Percentiles rank a stretch among this genome's conserved stretches.
These are phyloP conservation scores for Stenodera caucasica DNA, from an alignment of 2,888 invertebrate species.

Conservation along the genomic window DNA sequence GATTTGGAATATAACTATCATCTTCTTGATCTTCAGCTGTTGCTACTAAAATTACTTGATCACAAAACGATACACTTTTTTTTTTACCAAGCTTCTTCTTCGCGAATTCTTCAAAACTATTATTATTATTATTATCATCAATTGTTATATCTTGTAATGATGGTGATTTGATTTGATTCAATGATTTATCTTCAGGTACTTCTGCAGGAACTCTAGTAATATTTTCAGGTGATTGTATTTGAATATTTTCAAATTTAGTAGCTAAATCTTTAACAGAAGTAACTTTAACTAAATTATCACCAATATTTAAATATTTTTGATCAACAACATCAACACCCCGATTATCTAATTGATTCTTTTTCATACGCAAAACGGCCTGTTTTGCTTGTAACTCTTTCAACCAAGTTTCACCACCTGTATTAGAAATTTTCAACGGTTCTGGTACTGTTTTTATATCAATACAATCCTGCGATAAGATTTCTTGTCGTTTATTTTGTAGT, in stretches of 20 bases:
- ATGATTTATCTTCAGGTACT: constrained; percentile 47
- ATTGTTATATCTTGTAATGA: background rate
- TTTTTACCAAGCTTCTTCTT: constrained; percentile 71
- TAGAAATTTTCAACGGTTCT: constrained; percentile 48
- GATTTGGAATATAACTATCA: constrained; percentile 88
- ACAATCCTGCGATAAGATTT: constrained; percentile 59
- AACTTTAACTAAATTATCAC: constrained; percentile 45
- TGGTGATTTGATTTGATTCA: background rate
- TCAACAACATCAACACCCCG: constrained; percentile 43
- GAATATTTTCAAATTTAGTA: constrained; percentile 71
- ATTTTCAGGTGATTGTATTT: constrained; percentile 49
- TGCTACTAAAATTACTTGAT: constrained; percentile 89
- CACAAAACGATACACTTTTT: constrained; percentile 94
- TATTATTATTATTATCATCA: constrained; percentile 43
- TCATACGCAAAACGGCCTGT: constrained; percentile 66
- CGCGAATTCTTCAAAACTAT: constrained; percentile 54
- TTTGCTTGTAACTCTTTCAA: constrained; percentile 79
- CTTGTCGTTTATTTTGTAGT: constrained; percentile 66
- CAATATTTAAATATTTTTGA: constrained; percentile 33
- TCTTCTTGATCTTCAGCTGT: constrained; percentile 92
- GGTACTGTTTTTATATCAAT: constrained; percentile 48
- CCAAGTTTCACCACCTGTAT: constrained; percentile 63
- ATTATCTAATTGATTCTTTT: constrained; percentile 57
- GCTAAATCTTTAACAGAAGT: constrained; percentile 76
- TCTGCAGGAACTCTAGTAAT: constrained; percentile 54